Conservation (phyloP, 2,797 vertebrate species). For the Gymnoscopelus microlampas region DNA sequence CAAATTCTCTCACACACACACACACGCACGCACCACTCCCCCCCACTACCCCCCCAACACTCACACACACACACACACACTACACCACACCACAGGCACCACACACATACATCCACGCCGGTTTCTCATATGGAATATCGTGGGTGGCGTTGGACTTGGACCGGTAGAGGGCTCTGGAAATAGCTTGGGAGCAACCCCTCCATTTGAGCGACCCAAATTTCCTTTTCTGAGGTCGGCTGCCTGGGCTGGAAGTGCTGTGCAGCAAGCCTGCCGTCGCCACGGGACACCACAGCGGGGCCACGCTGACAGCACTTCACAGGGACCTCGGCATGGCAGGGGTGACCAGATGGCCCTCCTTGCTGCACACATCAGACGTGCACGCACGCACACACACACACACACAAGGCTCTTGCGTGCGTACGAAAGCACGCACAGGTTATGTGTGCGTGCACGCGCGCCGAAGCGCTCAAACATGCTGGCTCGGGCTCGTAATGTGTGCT, state of each 20-base stretch:
- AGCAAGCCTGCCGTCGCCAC: constrained; percentile 84
- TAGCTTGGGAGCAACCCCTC: constrained; percentile 85
- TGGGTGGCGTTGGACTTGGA: constrained; percentile 80
- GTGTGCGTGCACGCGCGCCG: too few species aligned
- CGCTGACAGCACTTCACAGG: constrained; percentile 83
- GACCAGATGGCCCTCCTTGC: constrained; percentile 77
- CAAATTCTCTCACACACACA: constrained; percentile 14
- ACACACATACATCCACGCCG: constrained; percentile 48
- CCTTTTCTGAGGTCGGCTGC: constrained; percentile 86
- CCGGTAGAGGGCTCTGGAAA: constrained; percentile 82
- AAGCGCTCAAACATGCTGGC: too few species aligned
- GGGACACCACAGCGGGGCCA: constrained; percentile 79
- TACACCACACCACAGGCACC: constrained; percentile 40
- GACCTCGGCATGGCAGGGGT: constrained; percentile 71
- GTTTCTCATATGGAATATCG: constrained; percentile 82
- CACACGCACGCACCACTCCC: constrained; percentile 2
- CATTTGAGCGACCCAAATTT: constrained; percentile 85
- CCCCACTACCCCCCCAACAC: constrained; percentile 12
- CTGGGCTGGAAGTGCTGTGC: constrained; percentile 83
- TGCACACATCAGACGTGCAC: constrained; percentile 54
- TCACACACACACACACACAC: constrained; percentile 5
- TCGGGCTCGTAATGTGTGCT: constrained; percentile 5
- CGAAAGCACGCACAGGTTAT: too few species aligned
- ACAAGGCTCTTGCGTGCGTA: background rate
- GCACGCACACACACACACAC: constrained; percentile 17